Evolutionary conservation across 2,797 vertebrate species (phyloP).

Genomic region (Phalloptychus januarius): DNA sequence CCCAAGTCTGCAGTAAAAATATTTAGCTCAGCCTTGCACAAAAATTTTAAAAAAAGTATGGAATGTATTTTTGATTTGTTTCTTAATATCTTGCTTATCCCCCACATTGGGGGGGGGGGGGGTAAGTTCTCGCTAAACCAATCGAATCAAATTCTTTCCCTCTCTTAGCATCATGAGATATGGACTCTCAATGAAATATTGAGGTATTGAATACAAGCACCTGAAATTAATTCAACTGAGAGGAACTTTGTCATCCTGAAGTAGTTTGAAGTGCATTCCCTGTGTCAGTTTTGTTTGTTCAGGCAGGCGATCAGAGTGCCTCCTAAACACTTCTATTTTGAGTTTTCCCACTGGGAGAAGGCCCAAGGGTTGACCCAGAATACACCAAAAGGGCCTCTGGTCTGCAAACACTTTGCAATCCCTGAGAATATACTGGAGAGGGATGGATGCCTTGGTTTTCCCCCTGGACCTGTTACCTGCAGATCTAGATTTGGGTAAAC

Average conservation of each 20-base stretch:
- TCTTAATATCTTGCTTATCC: not conserved
- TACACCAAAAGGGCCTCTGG: not conserved
- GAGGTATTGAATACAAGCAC: not conserved
- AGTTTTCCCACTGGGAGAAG: not conserved
- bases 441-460: not conserved
- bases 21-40: not conserved
- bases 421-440: not conserved
- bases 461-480: not conserved
- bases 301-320: not conserved
- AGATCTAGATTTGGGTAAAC: not conserved
- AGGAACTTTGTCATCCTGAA: not conserved
- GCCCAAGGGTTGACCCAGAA: not conserved
- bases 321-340: not conserved
- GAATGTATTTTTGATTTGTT: not conserved
- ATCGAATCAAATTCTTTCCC: not conserved
- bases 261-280: not conserved
- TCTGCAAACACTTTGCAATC: not conserved
- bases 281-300: not conserved
- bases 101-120: no score
- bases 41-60: not conserved
- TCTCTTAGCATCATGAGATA: not conserved
- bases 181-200: not conserved
- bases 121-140: not conserved
- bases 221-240: not conserved
- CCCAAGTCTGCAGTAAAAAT: not conserved